A percentile compares a stretch with the other conserved stretches of the same genome.
phyloP scores from a whole-genome alignment of 2,888 invertebrate species.

The Lithophane ornitopus region DNA sequence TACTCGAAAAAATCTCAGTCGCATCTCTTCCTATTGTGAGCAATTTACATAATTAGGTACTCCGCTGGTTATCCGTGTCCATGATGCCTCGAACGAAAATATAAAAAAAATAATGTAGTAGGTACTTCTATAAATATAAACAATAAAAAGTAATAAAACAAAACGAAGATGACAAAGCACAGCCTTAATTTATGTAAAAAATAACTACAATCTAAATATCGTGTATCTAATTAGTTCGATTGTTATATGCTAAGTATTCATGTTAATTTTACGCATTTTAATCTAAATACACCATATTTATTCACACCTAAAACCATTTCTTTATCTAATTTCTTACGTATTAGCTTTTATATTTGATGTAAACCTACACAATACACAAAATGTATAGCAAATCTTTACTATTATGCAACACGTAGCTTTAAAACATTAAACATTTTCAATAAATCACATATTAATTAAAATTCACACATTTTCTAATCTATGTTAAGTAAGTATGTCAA shows the following conservation, averaged over 20 bases:
- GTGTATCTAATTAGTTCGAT: conserved; percentile 84
- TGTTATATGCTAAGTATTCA: conserved; percentile 81
- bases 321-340: conserved; percentile 87
- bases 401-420: conserved; percentile 89
- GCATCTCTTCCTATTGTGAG: background rate
- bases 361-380: conserved; percentile 87
- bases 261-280: conserved; percentile 84
- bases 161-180: conserved; percentile 71
- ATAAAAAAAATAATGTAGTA: background rate
- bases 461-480: conserved; percentile 86
- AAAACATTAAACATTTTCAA: conserved; percentile 86
- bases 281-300: conserved; percentile 88
- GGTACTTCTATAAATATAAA: conserved; percentile 6
- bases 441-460: conserved; percentile 83
- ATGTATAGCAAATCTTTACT: conserved; percentile 86
- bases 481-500: conserved; percentile 84
- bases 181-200: conserved; percentile 77
- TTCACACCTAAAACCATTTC: conserved; percentile 86
- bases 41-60: background rate
- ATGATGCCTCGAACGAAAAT: conserved; percentile 10
- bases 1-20: background rate
- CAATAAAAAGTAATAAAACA: conserved; percentile 3
- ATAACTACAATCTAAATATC: conserved; percentile 86
- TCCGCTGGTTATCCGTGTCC: conserved; percentile 17
- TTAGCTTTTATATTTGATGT: conserved; percentile 84